Conservation (phyloP, 2,888 invertebrate genomes). For the Anarsia innoxiella region DNA sequence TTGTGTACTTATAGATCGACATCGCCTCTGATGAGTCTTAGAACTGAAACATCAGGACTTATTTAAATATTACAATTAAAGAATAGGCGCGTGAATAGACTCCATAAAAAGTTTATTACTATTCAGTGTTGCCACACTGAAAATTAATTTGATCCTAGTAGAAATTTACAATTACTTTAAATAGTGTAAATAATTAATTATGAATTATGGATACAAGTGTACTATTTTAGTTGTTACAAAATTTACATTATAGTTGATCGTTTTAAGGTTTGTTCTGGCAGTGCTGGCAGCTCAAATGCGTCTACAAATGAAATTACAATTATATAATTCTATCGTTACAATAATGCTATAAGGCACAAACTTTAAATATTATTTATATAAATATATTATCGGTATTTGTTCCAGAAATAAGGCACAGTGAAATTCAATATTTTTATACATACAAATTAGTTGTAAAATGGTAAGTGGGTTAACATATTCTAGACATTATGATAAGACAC, state of each 20-base stretch:
- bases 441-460: constrained; percentile 8
- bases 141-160: too few species aligned
- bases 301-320: constrained; percentile 12
- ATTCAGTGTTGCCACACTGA: too few species aligned
- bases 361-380: constrained; percentile 35
- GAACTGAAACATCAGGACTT: constrained; percentile 51
- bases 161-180: too few species aligned
- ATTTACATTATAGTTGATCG: too few species aligned
- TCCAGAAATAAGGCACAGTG: constrained; percentile 18
- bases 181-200: too few species aligned
- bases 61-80: too few species aligned
- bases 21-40: constrained; percentile 50
- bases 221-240: too few species aligned
- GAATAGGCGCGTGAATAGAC: too few species aligned
- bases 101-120: too few species aligned
- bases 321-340: constrained; percentile 36
- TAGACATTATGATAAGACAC: constrained; percentile 1
- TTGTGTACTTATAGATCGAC: constrained; percentile 64
- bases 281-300: too few species aligned
- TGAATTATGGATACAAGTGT: too few species aligned
- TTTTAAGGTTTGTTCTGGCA: too few species aligned
- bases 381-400: constrained; percentile 33
- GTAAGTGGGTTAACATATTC: neutral
- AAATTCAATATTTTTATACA: constrained; percentile 26
- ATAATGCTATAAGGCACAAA: constrained; percentile 51